Evolutionary conservation across 2,888 invertebrate genomes (phyloP).

Genomic region (Pachycephus smyrnensis): DNA sequence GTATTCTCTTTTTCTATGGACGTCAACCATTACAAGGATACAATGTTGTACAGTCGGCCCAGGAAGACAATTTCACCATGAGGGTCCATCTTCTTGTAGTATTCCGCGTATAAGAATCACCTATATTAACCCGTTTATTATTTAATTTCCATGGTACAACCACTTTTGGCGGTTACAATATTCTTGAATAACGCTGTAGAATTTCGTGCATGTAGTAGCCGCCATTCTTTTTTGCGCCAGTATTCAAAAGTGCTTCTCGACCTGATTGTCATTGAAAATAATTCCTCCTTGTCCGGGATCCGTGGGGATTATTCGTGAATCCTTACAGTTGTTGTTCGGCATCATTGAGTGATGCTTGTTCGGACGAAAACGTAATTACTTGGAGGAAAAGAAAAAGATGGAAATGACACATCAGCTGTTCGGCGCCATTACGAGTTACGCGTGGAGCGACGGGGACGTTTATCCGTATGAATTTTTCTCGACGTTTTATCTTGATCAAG

Average conservation of each 20-base stretch:
- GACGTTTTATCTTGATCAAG: no score
- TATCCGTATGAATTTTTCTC: no score
- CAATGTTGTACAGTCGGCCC: background rate
- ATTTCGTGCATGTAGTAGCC: background rate
- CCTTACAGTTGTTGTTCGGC: background rate
- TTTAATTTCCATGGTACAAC: background rate
- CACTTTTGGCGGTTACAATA: background rate
- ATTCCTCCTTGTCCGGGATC: background rate
- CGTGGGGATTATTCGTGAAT: no score
- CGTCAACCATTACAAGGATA: background rate
- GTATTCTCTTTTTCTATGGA: background rate
- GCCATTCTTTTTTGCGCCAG: no score
- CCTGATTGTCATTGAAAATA: background rate
- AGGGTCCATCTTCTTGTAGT: background rate
- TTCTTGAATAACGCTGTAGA: background rate
- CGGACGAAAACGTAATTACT: background rate
- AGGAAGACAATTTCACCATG: no score
- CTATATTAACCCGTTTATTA: no score
- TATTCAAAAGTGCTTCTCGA: no score
- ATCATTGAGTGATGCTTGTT: constrained; percentile 8
- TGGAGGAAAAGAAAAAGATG: background rate
- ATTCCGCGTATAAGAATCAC: background rate
- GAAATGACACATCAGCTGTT: constrained; percentile 10
- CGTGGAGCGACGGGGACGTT: no score
- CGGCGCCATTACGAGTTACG: background rate